These are phyloP conservation scores for Nebria ingens DNA, from an alignment of 1,140 invertebrate species.

Conservation along the genomic window DNA sequence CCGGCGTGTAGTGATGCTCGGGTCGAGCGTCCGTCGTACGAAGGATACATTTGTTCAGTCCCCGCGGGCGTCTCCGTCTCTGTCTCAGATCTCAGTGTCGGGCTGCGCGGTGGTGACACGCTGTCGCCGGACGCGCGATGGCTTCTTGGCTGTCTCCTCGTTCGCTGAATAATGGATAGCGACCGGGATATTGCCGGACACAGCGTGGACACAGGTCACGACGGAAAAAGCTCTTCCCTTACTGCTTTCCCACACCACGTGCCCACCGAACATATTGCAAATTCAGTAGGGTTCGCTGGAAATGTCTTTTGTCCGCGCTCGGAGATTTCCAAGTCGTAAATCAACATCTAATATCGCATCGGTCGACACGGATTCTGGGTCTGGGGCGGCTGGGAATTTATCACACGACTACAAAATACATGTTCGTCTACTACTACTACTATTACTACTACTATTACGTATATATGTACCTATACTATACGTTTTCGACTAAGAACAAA, in stretches of 20 bases:
- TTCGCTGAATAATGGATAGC: constrained; percentile 18
- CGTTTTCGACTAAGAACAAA: no score
- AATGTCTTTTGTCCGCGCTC: neutral
- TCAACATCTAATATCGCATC: neutral
- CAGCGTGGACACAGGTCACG: constrained; percentile 15
- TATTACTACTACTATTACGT: no score
- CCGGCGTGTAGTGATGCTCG: neutral
- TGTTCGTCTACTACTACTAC: no score
- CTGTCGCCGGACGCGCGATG: constrained; percentile 9
- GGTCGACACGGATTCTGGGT: no score
- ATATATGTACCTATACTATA: no score
- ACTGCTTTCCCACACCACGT: neutral
- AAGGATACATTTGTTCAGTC: constrained; percentile 14
- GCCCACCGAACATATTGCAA: neutral
- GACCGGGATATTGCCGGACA: constrained; percentile 14
- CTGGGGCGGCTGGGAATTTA: no score
- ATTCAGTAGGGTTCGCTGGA: neutral
- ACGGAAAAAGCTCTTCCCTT: neutral
- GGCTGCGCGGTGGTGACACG: neutral
- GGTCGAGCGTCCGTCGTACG: constrained; percentile 7
- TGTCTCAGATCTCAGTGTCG: no score
- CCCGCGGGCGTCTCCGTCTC: no score
- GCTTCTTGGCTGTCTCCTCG: constrained; percentile 13
- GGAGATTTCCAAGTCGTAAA: neutral
- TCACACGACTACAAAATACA: no score